Conservation (phyloP, 2,888 invertebrate species). For the Pegoplata infirma region DNA sequence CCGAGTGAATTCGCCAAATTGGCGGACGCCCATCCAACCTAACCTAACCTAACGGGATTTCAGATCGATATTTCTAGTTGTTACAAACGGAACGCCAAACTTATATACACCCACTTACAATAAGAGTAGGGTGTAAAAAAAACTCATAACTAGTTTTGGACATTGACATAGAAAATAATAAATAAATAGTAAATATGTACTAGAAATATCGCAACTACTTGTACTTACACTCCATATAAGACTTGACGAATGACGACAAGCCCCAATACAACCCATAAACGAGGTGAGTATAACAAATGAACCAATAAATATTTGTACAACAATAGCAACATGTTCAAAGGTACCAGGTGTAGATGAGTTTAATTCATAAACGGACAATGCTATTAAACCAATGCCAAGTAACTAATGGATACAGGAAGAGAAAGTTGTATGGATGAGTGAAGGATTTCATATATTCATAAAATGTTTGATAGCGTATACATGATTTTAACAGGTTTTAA, state of each 20-base stretch:
- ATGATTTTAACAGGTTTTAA: not conserved
- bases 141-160: not conserved
- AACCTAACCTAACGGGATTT: no score
- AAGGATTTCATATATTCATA: no score
- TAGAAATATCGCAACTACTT: slow-evolving; percentile 4
- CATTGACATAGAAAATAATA: not conserved
- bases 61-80: no score
- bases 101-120: no score
- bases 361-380: slow-evolving; percentile 71
- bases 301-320: slow-evolving; percentile 82
- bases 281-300: slow-evolving; percentile 87
- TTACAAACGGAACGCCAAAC: no score
- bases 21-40: no score
- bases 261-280: slow-evolving; percentile 94
- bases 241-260: slow-evolving; percentile 90
- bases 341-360: slow-evolving; percentile 73
- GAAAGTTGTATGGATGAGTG: no score
- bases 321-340: slow-evolving; percentile 72
- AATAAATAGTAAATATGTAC: not conserved
- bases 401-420: no score
- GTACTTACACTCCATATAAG: slow-evolving; percentile 88
- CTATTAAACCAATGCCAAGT: slow-evolving; percentile 71
- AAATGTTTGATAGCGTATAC: no score
- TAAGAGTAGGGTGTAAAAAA: no score
- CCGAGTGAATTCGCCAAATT: no score